A percentile compares a stretch with the other conserved stretches of the same genome.
Evolutionary conservation across 2,113 vertebrate species (phyloP).

Genomic region (Coptodon rendalli): DNA sequence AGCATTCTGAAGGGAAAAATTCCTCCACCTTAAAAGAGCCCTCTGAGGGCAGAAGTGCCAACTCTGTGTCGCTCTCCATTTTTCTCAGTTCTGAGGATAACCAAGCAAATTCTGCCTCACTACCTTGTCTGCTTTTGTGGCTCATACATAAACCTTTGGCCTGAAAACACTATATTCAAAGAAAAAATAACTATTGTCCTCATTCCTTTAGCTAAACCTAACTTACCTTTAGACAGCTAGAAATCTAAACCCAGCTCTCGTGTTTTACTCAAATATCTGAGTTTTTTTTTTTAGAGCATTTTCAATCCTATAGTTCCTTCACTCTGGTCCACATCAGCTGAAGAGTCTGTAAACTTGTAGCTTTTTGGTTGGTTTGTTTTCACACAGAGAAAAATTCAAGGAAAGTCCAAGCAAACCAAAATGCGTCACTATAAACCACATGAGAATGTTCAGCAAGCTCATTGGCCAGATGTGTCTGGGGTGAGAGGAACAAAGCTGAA

Average conservation of each 20-base stretch:
- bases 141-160: background rate
- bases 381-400: background rate
- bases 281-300: background rate
- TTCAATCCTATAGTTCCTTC: background rate
- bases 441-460: background rate
- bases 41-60: background rate
- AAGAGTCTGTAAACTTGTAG: background rate
- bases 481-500: background rate
- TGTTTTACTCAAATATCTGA: background rate
- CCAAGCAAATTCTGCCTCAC: background rate
- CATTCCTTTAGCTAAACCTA: background rate
- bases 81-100: background rate
- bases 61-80: background rate
- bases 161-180: background rate
- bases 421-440: background rate
- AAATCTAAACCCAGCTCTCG: background rate
- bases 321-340: background rate
- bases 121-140: background rate
- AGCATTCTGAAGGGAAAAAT: background rate
- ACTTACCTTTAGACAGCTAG: background rate
- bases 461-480: background rate
- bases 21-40: background rate
- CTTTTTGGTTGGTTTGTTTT: background rate
- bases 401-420: background rate
- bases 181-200: background rate